These are phyloP conservation scores for Carassius carassius DNA, from an alignment of 2,113 vertebrate genomes.

Conservation along the genomic window DNA sequence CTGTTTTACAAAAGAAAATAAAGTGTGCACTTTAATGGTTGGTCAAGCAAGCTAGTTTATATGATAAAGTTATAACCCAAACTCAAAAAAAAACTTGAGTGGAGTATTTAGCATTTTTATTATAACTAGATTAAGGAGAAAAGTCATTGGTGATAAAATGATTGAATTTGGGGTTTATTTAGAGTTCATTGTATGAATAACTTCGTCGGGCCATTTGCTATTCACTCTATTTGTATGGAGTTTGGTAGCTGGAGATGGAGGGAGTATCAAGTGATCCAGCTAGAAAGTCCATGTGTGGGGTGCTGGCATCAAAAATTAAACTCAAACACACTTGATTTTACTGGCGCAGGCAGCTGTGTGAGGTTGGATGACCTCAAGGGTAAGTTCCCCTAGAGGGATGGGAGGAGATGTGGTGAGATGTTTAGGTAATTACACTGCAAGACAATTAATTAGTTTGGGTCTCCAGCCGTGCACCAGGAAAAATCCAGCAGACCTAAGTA, in stretches of 20 bases:
- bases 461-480: slow-evolving; percentile 30
- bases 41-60: too few relatives aligned
- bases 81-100: background rate
- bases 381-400: background rate
- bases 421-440: slow-evolving; percentile 26
- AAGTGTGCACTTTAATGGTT: too few relatives aligned
- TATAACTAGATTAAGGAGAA: background rate
- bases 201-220: background rate
- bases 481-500: slow-evolving; percentile 26
- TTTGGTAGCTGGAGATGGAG: slow-evolving; percentile 18
- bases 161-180: background rate
- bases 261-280: background rate
- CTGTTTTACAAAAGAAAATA: too few relatives aligned
- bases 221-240: background rate
- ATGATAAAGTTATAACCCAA: too few relatives aligned
- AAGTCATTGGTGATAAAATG: background rate
- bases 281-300: slow-evolving; percentile 22
- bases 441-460: slow-evolving; percentile 31
- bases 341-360: background rate
- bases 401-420: slow-evolving; percentile 25
- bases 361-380: slow-evolving; percentile 8
- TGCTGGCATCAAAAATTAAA: slow-evolving; percentile 16
- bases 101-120: background rate
- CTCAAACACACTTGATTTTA: slow-evolving; percentile 14
- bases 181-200: background rate